Evolutionary conservation across 92 coral and sea anemone genomes (phyloP).

Genomic region (Actinernus sp.): DNA sequence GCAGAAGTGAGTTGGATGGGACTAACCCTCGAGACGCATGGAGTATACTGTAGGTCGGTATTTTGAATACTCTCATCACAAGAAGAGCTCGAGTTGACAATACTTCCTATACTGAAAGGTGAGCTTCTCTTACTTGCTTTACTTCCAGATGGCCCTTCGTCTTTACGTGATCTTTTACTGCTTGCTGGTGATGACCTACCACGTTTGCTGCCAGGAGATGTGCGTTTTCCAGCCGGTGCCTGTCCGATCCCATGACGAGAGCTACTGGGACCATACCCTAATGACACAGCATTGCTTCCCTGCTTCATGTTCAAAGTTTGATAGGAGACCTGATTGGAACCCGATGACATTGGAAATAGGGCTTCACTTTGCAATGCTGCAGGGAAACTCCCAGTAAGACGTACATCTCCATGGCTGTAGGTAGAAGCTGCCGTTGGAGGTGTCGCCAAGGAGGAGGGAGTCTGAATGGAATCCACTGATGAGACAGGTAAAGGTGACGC

Average conservation of each 20-base stretch:
- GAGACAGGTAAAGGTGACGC: slow-evolving; percentile 18
- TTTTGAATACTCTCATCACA: no score
- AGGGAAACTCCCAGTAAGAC: not conserved
- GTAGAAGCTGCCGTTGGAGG: not conserved
- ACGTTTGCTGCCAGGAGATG: slow-evolving; percentile 10
- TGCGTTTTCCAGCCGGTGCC: slow-evolving; percentile 6
- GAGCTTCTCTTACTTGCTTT: slow-evolving; percentile 53
- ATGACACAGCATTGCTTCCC: not conserved
- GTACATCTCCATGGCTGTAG: not conserved
- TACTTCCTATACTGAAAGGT: slow-evolving; percentile 79
- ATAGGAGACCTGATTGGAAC: not conserved
- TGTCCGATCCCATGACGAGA: no score
- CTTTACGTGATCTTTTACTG: slow-evolving; percentile 7
- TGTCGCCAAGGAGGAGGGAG: not conserved
- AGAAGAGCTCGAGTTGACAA: slow-evolving; percentile 60
- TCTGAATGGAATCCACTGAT: no score
- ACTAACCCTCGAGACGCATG: not conserved
- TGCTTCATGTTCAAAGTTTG: not conserved
- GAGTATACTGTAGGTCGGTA: not conserved
- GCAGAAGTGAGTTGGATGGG: not conserved
- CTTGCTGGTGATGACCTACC: slow-evolving; percentile 7
- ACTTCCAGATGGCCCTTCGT: not conserved
- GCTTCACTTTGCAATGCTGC: not conserved
- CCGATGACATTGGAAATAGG: not conserved
- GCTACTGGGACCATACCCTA: no score